These are phyloP conservation scores for Phortica magna DNA, from an alignment of 2,888 invertebrate genomes.

Conservation along the genomic window DNA sequence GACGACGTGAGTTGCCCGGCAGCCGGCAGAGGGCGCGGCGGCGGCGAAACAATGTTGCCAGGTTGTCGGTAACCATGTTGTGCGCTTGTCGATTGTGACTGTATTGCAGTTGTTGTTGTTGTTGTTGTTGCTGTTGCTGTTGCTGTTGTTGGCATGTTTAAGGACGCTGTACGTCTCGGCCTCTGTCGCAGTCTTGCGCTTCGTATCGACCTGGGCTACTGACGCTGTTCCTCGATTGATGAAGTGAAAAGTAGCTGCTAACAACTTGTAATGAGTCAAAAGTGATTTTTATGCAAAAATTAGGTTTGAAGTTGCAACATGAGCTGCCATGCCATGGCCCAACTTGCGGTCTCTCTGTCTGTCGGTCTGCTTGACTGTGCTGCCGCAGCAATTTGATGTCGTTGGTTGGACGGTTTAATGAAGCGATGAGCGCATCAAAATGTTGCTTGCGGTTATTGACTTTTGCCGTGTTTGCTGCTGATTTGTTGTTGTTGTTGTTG, in stretches of 20 bases:
- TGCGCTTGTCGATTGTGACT: too few relatives aligned
- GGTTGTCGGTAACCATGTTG: constrained; percentile 26
- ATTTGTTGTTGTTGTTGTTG: not conserved
- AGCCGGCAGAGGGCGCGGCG: not conserved
- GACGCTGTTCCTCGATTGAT: constrained; percentile 50
- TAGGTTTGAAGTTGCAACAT: constrained; percentile 37
- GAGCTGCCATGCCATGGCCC: not conserved
- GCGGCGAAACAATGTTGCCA: constrained; percentile 26
- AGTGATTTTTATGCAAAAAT: constrained; percentile 50
- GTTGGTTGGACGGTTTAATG: constrained; percentile 6
- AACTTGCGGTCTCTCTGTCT: not conserved
- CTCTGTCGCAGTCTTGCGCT: not conserved
- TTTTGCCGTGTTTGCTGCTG: not conserved
- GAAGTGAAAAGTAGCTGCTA: constrained; percentile 68
- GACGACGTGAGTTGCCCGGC: not conserved
- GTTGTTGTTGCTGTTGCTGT: constrained; percentile 31
- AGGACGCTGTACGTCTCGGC: too few relatives aligned
- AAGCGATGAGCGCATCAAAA: constrained; percentile 24
- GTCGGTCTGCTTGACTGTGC: too few relatives aligned
- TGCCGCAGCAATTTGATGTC: too few relatives aligned
- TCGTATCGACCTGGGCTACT: not conserved
- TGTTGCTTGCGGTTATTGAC: constrained; percentile 27
- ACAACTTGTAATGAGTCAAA: constrained; percentile 67
- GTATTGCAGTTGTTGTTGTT: too few relatives aligned
- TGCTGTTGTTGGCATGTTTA: not conserved